Conservation (phyloP, 2,797 vertebrate species). For the Gymnocypris eckloni region DNA sequence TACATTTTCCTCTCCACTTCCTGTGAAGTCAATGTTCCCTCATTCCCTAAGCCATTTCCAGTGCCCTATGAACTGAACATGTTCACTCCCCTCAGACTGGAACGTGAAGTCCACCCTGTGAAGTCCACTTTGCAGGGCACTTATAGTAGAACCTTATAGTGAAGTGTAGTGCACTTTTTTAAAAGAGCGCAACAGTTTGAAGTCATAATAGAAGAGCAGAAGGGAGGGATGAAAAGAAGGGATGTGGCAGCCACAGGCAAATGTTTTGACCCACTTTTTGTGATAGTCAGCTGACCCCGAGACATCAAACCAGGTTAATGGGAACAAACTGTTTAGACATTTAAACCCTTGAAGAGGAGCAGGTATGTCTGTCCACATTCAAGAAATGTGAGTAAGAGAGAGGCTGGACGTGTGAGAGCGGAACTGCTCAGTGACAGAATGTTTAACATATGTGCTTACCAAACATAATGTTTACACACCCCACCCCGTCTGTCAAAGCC, state of each 20-base stretch:
- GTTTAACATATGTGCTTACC: constrained; percentile 30
- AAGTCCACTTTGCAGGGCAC: neutral
- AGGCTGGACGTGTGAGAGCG: neutral
- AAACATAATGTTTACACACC: constrained; percentile 45
- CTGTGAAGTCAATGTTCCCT: neutral
- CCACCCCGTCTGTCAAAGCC: constrained; percentile 40
- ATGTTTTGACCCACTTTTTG: constrained; percentile 69
- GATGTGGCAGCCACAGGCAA: constrained; percentile 47
- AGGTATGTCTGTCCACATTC: constrained; percentile 43
- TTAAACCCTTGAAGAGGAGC: constrained; percentile 17
- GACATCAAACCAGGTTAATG: constrained; percentile 66
- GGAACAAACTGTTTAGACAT: constrained; percentile 37
- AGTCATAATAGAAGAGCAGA: constrained; percentile 2
- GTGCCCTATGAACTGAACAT: neutral
- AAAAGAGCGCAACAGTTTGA: constrained; percentile 10
- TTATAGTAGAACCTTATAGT: neutral
- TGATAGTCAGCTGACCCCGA: constrained; percentile 68
- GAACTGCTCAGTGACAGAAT: constrained; percentile 7
- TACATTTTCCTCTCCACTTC: neutral
- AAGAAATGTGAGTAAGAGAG: constrained; percentile 56
- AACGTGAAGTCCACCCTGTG: neutral
- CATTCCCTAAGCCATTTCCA: neutral
- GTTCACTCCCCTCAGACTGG: neutral
- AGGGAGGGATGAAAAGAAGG: constrained; percentile 17
- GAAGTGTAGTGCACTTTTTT: neutral